Evolutionary conservation across 92 coral and sea anemone genomes (phyloP).

Genomic region (Ricordea florida): DNA sequence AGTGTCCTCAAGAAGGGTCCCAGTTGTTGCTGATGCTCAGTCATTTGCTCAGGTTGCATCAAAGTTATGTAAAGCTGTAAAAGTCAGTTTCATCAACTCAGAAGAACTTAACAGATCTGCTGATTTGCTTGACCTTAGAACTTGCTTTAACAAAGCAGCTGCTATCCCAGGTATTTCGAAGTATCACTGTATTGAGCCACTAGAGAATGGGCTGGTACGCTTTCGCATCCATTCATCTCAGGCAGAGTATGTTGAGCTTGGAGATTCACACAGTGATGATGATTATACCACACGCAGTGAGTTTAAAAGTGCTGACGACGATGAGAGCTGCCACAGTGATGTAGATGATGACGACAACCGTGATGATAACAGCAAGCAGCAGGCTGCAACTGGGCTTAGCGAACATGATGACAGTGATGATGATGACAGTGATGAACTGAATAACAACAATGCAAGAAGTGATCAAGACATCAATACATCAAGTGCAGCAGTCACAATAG

Average conservation of each 20-base stretch:
- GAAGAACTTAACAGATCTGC: slow-evolving; percentile 35
- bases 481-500: too few relatives aligned
- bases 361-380: too few relatives aligned
- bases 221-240: slow-evolving; percentile 50
- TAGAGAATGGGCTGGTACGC: slow-evolving; percentile 31
- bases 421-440: too few relatives aligned
- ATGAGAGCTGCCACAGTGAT: background rate
- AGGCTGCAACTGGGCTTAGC: too few relatives aligned
- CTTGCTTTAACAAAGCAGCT: slow-evolving; percentile 53
- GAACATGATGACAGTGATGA: too few relatives aligned
- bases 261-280: slow-evolving; percentile 1
- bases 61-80: slow-evolving; percentile 49
- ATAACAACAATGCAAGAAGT: too few relatives aligned
- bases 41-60: slow-evolving; percentile 59
- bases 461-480: too few relatives aligned
- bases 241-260: slow-evolving; percentile 47
- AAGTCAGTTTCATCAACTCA: slow-evolving; percentile 21
- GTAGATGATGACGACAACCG: background rate
- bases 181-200: slow-evolving; percentile 64
- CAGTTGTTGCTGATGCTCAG: slow-evolving; percentile 38
- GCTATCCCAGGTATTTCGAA: slow-evolving; percentile 52
- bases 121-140: slow-evolving; percentile 32
- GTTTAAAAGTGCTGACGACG: background rate
- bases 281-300: background rate
- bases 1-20: slow-evolving; percentile 23